Percentiles rank a stretch among this genome's conserved stretches.
Conservation (phyloP, 2,888 invertebrate genomes). For the Hydropsyche betteni region DNA sequence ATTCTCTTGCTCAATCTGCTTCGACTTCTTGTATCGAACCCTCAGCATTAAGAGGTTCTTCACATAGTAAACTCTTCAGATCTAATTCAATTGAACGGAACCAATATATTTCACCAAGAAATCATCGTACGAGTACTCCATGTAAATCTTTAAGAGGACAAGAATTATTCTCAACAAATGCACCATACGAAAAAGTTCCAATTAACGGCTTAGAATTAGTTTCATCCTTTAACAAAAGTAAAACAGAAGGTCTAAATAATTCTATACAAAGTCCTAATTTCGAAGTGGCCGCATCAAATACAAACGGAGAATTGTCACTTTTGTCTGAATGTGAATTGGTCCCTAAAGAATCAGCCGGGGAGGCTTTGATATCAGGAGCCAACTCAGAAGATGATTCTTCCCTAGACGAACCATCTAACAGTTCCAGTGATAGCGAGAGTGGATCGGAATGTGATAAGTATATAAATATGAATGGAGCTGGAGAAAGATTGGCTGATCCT, state of each 20-base stretch:
- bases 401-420: constrained; percentile 49
- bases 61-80: constrained; percentile 49
- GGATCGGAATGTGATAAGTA: constrained; percentile 48
- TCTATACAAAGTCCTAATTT: constrained; percentile 34
- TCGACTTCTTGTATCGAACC: constrained; percentile 47
- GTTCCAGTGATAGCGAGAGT: constrained; percentile 50
- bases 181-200: not conserved
- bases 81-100: constrained; percentile 52
- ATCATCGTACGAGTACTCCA: constrained; percentile 44
- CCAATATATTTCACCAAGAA: constrained; percentile 16
- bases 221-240: constrained; percentile 42
- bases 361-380: constrained; percentile 73
- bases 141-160: constrained; percentile 36
- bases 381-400: constrained; percentile 66
- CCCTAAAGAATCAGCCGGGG: constrained; percentile 73
- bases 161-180: not conserved
- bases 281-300: constrained; percentile 38
- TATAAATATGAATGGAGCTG: constrained; percentile 45
- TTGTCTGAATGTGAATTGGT: constrained; percentile 52
- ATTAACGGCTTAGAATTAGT: constrained; percentile 50
- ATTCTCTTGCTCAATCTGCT: constrained; percentile 48
- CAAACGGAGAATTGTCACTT: constrained; percentile 46
- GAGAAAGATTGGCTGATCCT: constrained; percentile 48
- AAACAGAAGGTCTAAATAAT: constrained; percentile 39
- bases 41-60: constrained; percentile 50